Percentiles rank a stretch among this genome's conserved stretches.
Conservation (phyloP, 2,113 vertebrate species). For the Turnix velox region DNA sequence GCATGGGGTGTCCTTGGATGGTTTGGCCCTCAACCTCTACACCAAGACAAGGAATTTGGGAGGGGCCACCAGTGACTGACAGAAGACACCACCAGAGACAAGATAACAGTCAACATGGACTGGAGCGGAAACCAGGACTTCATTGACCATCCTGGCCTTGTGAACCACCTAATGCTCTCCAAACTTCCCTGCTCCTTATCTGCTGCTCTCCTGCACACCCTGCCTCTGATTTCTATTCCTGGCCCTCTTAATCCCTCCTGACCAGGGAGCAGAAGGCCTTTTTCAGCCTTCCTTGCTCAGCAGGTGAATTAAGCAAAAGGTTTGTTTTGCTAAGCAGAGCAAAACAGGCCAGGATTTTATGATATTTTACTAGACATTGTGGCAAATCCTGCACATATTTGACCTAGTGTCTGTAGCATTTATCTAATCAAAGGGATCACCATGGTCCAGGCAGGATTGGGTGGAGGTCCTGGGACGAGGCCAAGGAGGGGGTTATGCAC, state of each 20-base stretch:
- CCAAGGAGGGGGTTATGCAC: neutral
- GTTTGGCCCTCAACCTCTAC: neutral
- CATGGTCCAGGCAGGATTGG: neutral
- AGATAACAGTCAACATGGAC: neutral
- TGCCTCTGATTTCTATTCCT: conserved; percentile 36
- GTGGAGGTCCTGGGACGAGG: neutral
- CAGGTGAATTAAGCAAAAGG: conserved; percentile 31
- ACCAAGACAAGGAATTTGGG: neutral
- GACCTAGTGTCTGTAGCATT: conserved; percentile 67
- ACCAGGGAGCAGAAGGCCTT: neutral
- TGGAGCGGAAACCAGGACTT: neutral
- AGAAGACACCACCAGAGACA: neutral
- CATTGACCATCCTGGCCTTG: neutral
- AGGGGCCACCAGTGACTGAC: neutral
- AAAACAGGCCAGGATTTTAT: conserved; percentile 27
- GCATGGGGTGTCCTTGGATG: neutral
- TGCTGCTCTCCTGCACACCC: neutral
- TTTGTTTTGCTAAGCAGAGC: conserved; percentile 63
- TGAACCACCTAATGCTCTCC: conserved; percentile 44
- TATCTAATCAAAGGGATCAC: conserved; percentile 70
- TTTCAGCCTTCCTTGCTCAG: conserved; percentile 41
- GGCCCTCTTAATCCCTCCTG: conserved; percentile 43
- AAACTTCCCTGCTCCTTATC: conserved; percentile 45
- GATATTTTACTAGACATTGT: conserved; percentile 66
- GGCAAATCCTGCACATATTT: conserved; percentile 69